A percentile compares a stretch with the other conserved stretches of the same genome.
phyloP scores from a whole-genome alignment of 2,113 vertebrate species.

The Clarias magur region DNA sequence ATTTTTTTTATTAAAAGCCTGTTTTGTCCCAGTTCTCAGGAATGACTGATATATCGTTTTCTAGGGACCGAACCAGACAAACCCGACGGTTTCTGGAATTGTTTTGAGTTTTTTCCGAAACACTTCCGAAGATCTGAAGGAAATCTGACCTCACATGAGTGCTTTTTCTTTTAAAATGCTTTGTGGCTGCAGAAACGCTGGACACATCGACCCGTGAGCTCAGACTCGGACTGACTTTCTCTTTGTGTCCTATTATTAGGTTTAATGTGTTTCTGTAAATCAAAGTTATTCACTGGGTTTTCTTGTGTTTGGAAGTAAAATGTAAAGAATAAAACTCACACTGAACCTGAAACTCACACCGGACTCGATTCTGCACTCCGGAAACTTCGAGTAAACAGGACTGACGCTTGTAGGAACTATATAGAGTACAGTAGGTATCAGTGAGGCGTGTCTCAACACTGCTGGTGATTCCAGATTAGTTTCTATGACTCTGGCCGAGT shows the following conservation, averaged over 20 bases:
- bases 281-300: neutral
- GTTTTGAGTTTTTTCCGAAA: neutral
- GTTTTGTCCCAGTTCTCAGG: too few species aligned
- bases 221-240: neutral
- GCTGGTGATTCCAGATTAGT: neutral
- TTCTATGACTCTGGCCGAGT: neutral
- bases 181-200: neutral
- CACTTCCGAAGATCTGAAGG: neutral
- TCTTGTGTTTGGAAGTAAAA: neutral
- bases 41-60: neutral
- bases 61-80: neutral
- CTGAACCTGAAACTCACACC: too few species aligned
- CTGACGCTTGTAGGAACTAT: neutral
- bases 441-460: neutral
- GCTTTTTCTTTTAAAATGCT: conserved; percentile 5
- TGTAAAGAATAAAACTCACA: neutral
- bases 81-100: neutral
- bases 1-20: too few species aligned
- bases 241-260: neutral
- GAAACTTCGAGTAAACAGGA: neutral
- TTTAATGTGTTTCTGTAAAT: neutral
- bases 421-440: neutral
- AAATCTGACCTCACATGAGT: neutral
- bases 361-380: too few species aligned
- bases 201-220: neutral